A percentile compares a stretch with the other conserved stretches of the same genome.
phyloP scores from a whole-genome alignment of 2,888 invertebrate species.

The Theristus sp. region DNA sequence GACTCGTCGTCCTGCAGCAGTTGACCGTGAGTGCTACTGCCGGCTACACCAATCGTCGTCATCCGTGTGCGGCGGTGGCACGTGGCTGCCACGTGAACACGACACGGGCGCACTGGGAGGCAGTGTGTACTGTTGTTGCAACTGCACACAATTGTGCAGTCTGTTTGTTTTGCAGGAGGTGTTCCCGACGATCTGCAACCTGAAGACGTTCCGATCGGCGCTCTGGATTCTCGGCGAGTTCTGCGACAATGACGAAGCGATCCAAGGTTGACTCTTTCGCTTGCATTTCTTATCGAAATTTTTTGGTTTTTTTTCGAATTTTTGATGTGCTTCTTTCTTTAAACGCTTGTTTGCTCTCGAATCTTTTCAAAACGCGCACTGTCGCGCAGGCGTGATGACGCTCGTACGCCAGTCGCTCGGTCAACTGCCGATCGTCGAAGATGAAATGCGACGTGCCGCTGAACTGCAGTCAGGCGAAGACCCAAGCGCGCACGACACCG shows the following conservation, averaged over 20 bases:
- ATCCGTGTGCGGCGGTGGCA: no score
- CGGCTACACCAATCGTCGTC: no score
- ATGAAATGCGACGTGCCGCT: slow-evolving; percentile 45
- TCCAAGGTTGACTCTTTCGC: no score
- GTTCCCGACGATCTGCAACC: slow-evolving; percentile 66
- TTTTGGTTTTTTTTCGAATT: no score
- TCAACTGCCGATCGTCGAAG: slow-evolving; percentile 43
- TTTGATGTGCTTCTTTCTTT: no score
- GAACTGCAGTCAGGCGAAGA: slow-evolving; percentile 9
- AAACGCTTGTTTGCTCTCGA: no score
- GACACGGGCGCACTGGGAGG: no score
- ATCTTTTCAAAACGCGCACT: background rate
- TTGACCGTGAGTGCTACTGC: slow-evolving; percentile 14
- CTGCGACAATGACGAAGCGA: slow-evolving; percentile 55
- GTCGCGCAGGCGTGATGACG: slow-evolving; percentile 4
- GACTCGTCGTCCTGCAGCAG: slow-evolving; percentile 57
- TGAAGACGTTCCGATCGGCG: slow-evolving; percentile 74
- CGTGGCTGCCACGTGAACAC: no score
- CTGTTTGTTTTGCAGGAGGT: slow-evolving; percentile 51
- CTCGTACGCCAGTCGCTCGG: slow-evolving; percentile 23
- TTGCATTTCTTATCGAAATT: no score
- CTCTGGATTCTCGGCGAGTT: slow-evolving; percentile 96
- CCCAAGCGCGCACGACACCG: slow-evolving; percentile 11
- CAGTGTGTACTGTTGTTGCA: background rate
- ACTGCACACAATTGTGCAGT: background rate